A percentile compares a stretch with the other conserved stretches of the same genome.
Conservation (phyloP, 2,797 vertebrate species). For the Leptoclinus maculatus region DNA sequence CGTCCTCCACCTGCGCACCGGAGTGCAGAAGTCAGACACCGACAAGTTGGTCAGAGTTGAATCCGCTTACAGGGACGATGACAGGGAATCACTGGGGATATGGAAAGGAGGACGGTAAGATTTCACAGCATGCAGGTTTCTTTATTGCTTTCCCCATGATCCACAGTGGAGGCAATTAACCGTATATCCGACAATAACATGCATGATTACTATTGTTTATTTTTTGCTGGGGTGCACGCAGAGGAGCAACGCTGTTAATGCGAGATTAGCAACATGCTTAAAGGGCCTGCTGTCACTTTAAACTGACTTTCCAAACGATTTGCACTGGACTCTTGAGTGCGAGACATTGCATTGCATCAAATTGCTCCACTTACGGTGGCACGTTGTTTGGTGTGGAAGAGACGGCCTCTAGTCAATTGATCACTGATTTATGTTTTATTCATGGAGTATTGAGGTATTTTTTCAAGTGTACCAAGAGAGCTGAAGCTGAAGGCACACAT, state of each 20-base stretch:
- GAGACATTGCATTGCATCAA: not conserved
- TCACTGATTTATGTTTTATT: not conserved
- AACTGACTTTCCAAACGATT: conserved; percentile 1
- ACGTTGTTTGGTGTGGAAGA: not conserved
- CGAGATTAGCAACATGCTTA: conserved; percentile 73
- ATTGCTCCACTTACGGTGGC: not conserved
- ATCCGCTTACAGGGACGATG: conserved; percentile 80
- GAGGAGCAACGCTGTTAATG: conserved; percentile 60
- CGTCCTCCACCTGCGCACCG: conserved; percentile 29
- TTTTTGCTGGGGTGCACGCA: not conserved
- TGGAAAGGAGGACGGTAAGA: conserved; percentile 93
- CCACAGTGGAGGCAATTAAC: not conserved
- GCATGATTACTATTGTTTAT: not conserved
- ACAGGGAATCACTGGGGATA: conserved; percentile 94
- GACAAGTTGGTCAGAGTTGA: not conserved
- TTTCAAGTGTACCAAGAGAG: too few species aligned
- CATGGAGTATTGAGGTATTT: not conserved
- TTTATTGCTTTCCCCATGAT: not conserved
- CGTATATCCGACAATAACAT: not conserved
- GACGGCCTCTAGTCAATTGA: not conserved
- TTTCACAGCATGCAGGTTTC: not conserved
- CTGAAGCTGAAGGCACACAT: not conserved
- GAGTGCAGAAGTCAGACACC: not conserved
- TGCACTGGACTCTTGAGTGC: not conserved
- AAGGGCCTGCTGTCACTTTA: conserved; percentile 50